phyloP scores from a whole-genome alignment of 1,140 invertebrate species.

The Pantala flavescens region DNA sequence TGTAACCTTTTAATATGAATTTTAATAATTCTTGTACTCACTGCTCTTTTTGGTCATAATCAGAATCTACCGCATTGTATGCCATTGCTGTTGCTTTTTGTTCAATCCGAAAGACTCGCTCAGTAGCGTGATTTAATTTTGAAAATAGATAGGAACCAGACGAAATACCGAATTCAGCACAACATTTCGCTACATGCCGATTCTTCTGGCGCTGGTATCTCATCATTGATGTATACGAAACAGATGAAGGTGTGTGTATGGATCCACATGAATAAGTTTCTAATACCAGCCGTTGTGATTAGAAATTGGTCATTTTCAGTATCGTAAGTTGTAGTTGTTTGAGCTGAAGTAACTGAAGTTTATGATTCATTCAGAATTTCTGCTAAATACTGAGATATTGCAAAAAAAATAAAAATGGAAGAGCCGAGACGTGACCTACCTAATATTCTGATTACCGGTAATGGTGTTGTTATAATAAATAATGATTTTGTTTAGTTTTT shows the following conservation, averaged over 20 bases:
- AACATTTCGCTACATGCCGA: neutral
- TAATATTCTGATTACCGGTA: neutral
- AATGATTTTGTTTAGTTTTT: too few relatives aligned
- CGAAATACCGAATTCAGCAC: too few relatives aligned
- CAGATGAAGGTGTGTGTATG: neutral
- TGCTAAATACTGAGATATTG: too few relatives aligned
- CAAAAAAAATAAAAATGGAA: neutral
- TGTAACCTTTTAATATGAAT: neutral
- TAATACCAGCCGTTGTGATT: too few relatives aligned
- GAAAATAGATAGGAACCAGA: too few relatives aligned
- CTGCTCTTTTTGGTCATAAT: constrained; percentile 12
- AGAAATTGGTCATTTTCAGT: too few relatives aligned
- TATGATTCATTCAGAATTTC: too few relatives aligned
- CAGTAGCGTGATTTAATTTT: too few relatives aligned
- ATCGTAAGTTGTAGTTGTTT: too few relatives aligned
- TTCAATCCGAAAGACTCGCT: too few relatives aligned
- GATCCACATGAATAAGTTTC: too few relatives aligned
- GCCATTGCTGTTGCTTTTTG: neutral
- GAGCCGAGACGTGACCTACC: neutral
- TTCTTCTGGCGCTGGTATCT: neutral
- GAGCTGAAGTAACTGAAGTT: too few relatives aligned
- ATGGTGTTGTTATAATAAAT: neutral
- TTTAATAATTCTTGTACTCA: neutral
- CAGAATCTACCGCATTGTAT: constrained; percentile 1
- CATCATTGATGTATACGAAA: neutral